Percentiles rank a stretch among this genome's conserved stretches.
These are phyloP conservation scores for Cochlearius cochlearius DNA, from an alignment of 2,113 vertebrate species.

Conservation along the genomic window DNA sequence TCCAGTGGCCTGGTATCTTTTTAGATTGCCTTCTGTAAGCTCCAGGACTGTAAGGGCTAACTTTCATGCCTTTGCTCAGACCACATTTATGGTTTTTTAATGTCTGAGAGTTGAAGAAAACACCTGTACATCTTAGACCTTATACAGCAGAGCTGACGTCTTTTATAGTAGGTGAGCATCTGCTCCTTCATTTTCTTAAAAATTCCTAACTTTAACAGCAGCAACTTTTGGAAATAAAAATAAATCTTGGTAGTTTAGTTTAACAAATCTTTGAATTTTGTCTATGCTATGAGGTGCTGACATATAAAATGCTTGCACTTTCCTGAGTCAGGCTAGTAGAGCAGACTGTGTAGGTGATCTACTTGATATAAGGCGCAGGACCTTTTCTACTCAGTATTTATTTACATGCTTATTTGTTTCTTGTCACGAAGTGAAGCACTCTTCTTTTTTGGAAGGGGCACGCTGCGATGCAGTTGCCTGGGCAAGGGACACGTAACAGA, in stretches of 20 bases:
- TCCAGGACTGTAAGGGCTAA: not conserved
- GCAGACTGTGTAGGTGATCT: not conserved
- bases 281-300: not conserved
- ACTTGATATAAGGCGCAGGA: not conserved
- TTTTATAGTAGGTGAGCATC: not conserved
- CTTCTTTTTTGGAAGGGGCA: not conserved
- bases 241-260: not conserved
- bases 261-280: not conserved
- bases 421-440: not conserved
- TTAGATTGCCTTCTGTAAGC: not conserved
- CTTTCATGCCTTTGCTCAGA: not conserved
- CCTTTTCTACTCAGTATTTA: not conserved
- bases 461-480: not conserved
- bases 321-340: not conserved
- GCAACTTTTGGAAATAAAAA: not conserved
- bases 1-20: not conserved
- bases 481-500: not conserved
- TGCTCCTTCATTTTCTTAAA: not conserved
- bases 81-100: not conserved
- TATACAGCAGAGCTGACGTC: not conserved
- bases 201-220: not conserved
- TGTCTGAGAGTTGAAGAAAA: not conserved
- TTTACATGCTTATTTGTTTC: not conserved
- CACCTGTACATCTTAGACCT: not conserved
- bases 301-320: not conserved